phyloP scores from a whole-genome alignment of 2,797 vertebrate species.

The Nothura maculosa region DNA sequence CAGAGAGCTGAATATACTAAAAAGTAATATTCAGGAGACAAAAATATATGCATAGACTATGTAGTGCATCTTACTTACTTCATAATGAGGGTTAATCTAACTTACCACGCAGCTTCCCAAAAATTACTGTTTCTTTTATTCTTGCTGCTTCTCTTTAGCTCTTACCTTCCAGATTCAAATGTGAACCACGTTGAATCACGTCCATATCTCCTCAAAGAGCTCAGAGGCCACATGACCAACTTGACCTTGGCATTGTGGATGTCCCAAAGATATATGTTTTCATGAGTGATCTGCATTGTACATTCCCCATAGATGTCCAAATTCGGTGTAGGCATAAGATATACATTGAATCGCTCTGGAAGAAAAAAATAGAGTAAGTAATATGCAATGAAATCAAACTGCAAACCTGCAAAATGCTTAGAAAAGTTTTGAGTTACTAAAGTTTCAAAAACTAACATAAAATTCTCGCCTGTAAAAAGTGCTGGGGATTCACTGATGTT shows the following conservation, averaged over 20 bases:
- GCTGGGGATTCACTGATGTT: not conserved
- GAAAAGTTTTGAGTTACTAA: not conserved
- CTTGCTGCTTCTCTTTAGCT: not conserved
- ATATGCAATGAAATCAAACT: not conserved
- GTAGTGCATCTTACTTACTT: not conserved
- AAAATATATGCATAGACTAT: not conserved
- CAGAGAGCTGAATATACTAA: not conserved
- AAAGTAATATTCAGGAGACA: not conserved
- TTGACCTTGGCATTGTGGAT: slow-evolving; percentile 98
- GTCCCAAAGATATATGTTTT: slow-evolving; percentile 99
- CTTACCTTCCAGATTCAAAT: slow-evolving; percentile 98
- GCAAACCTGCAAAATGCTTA: not conserved
- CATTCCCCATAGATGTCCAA: slow-evolving; percentile 99
- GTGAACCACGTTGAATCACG: slow-evolving; percentile 98
- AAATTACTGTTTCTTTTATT: not conserved
- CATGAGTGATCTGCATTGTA: slow-evolving; percentile 99
- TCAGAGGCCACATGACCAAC: slow-evolving; percentile 98
- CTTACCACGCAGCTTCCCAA: not conserved
- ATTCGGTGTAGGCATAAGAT: slow-evolving; percentile 98
- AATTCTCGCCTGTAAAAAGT: not conserved
- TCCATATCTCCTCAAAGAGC: slow-evolving; percentile 95
- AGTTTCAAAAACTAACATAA: not conserved
- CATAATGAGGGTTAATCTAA: not conserved
- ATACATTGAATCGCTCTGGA: slow-evolving; percentile 97
- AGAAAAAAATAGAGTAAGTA: slow-evolving; percentile 20